Percentiles rank a stretch among this genome's conserved stretches.
Conservation (phyloP, 2,888 invertebrate species). For the Crepidodera aurea region DNA sequence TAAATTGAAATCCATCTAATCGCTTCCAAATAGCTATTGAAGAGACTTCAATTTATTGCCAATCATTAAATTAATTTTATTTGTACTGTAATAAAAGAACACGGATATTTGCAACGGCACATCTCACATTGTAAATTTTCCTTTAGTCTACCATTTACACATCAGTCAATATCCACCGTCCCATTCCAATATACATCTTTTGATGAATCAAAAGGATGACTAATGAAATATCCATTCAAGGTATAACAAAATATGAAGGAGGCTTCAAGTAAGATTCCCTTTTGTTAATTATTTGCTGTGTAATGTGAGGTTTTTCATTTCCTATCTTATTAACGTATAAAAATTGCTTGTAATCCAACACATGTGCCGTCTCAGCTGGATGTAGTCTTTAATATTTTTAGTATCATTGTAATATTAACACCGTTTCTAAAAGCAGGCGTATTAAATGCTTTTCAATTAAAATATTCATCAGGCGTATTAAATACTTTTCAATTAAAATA, state of each 20-base stretch:
- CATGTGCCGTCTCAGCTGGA: not conserved
- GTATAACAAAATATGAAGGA: not conserved
- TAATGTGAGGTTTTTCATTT: slow-evolving; percentile 16
- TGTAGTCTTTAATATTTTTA: not conserved
- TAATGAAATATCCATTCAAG: slow-evolving; percentile 22
- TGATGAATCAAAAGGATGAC: slow-evolving; percentile 18
- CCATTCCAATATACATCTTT: not conserved
- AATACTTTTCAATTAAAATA: no score
- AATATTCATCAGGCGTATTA: no score
- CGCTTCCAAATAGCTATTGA: no score
- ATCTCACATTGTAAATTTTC: not conserved
- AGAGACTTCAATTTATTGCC: no score
- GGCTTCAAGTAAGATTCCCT: not conserved
- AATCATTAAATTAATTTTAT: no score
- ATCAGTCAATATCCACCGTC: slow-evolving; percentile 1
- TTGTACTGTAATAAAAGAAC: not conserved
- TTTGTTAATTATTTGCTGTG: slow-evolving; percentile 18
- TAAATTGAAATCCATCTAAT: no score
- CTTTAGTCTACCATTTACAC: not conserved
- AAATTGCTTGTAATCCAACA: slow-evolving; percentile 20
- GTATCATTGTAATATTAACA: no score
- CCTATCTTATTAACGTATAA: slow-evolving; percentile 7
- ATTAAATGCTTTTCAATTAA: no score
- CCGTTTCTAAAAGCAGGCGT: no score
- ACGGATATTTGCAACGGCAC: no score